Evolutionary conservation across 2,113 vertebrate genomes (phyloP).

Genomic region (Axis porcinus): DNA sequence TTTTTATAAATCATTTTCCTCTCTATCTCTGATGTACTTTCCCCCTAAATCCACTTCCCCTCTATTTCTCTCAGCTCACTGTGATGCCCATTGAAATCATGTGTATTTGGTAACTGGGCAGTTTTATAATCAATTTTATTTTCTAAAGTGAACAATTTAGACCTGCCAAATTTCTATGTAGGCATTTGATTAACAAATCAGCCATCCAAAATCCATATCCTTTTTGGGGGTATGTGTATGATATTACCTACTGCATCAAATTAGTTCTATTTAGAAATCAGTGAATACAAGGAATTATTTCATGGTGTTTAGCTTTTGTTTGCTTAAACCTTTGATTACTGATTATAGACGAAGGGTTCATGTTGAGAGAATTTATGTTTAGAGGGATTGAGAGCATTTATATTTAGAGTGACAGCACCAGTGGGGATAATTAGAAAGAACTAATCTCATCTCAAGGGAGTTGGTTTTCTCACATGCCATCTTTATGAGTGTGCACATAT

Average conservation of each 20-base stretch:
- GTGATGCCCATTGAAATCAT: background rate
- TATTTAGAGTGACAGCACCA: slow-evolving; percentile 55
- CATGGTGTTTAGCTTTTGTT: slow-evolving; percentile 14
- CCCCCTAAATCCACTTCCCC: background rate
- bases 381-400: slow-evolving; percentile 45
- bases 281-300: background rate
- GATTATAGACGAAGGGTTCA: slow-evolving; percentile 20
- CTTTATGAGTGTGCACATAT: slow-evolving; percentile 49
- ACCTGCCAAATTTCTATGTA: background rate
- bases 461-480: slow-evolving; percentile 26
- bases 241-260: background rate
- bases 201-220: background rate
- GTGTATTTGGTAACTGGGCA: background rate
- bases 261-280: slow-evolving; percentile 26
- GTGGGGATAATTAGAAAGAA: slow-evolving; percentile 29
- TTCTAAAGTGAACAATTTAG: background rate
- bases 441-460: slow-evolving; percentile 40
- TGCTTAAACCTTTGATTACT: slow-evolving; percentile 34
- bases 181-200: background rate
- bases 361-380: slow-evolving; percentile 48
- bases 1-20: background rate
- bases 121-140: background rate
- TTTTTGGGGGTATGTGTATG: background rate
- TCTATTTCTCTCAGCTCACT: background rate
- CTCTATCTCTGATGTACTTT: background rate